Conservation (phyloP, 2,888 invertebrate species). For the Kuschelorhynchus macadamiae region DNA sequence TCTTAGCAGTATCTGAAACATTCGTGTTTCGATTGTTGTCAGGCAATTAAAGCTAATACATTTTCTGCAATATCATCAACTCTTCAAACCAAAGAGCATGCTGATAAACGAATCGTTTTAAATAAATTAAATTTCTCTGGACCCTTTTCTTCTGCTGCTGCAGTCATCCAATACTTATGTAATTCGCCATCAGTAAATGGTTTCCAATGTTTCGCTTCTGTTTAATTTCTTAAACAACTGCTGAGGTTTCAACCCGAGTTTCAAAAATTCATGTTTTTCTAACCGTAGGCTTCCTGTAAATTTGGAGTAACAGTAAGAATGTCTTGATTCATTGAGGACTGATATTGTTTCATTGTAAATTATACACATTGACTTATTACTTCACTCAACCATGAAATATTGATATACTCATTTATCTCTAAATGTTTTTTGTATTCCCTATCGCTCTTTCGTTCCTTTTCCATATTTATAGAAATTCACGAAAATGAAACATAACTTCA, state of each 20-base stretch:
- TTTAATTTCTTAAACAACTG: neutral
- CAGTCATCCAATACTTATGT: conserved; percentile 14
- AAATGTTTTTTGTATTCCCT: too few relatives aligned
- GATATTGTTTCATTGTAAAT: neutral
- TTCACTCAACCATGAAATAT: neutral
- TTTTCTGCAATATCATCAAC: conserved; percentile 6
- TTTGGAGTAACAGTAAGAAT: too few relatives aligned
- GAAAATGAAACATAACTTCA: too few relatives aligned
- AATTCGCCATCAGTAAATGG: conserved; percentile 12
- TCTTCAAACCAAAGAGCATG: conserved; percentile 19
- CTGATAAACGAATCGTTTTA: conserved; percentile 1
- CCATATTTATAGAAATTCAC: too few relatives aligned
- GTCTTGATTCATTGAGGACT: too few relatives aligned
- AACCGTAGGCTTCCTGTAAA: too few relatives aligned
- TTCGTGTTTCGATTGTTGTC: neutral
- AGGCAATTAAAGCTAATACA: too few relatives aligned
- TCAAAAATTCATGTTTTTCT: too few relatives aligned
- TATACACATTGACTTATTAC: neutral
- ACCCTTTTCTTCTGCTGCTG: conserved; percentile 22
- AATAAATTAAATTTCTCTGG: conserved; percentile 18
- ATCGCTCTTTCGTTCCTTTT: too few relatives aligned
- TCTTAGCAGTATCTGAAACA: neutral
- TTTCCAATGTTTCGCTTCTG: conserved; percentile 21
- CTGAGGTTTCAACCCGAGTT: neutral
- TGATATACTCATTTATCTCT: too few relatives aligned